Evolutionary conservation across 2,888 invertebrate species (phyloP).

Genomic region (Acrobasis repandana): DNA sequence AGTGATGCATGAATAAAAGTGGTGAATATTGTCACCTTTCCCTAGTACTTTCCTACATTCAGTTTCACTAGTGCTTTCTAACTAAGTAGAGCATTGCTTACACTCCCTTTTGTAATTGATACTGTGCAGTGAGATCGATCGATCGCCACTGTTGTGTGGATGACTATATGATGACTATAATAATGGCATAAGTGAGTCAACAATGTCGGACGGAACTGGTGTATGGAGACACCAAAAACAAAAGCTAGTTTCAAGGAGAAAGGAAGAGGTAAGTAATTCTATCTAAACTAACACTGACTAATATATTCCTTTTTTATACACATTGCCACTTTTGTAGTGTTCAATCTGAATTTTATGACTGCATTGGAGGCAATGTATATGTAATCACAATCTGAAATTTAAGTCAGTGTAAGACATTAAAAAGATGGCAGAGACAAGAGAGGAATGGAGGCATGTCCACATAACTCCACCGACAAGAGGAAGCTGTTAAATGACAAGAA

Average conservation of each 20-base stretch:
- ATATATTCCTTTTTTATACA: no score
- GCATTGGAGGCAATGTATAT: no score
- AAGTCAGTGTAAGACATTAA: no score
- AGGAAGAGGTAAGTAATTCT: no score
- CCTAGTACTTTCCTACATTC: slow-evolving; percentile 25
- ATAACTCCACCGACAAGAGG: no score
- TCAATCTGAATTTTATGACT: no score
- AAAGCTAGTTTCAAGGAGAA: background rate
- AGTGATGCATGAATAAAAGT: slow-evolving; percentile 9
- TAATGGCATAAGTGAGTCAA: background rate
- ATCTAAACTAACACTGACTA: no score
- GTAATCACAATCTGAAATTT: no score
- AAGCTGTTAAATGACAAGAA: no score
- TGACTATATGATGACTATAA: background rate
- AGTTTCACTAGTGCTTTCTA: slow-evolving; percentile 66
- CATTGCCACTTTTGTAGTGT: no score
- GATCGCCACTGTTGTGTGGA: slow-evolving; percentile 6
- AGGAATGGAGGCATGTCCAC: no score
- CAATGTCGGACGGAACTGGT: background rate
- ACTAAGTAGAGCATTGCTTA: slow-evolving; percentile 53
- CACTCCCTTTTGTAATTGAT: slow-evolving; percentile 53
- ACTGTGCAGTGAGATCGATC: slow-evolving; percentile 25
- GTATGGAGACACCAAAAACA: background rate
- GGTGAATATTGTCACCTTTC: slow-evolving; percentile 22
- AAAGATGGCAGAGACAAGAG: no score